Base-by-base conservation (phyloP, 2,113 vertebrate genomes). In the Lathamus discolor region DNA sequence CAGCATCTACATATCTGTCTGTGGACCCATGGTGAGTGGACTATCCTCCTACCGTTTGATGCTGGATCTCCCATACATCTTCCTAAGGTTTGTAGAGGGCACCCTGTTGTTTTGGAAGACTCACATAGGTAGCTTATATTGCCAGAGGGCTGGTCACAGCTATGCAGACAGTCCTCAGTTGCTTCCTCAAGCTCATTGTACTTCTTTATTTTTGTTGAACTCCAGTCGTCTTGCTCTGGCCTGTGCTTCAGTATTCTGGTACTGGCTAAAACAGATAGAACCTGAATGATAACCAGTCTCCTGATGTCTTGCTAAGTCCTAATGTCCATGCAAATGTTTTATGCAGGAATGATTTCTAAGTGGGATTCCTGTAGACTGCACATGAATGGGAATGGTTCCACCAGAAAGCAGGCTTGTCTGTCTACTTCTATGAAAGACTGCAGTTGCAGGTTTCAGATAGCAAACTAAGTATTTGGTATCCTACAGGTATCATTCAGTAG, bases 21-120 rank as follows among this genome's bases (percentile, higher is more conserved):
- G 0, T 15, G 29, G 43, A 13, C 28, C 0, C 2, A 2, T n/a
- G 44, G 14, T 44, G 48, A 89, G 28, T 7, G 48, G 35, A 27
- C 54, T 67, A 39, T 69, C 23, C 7, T 75, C 29, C 67, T 90
- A 28, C 52, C 79, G 44, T 20, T n/a, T 80, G 54, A 62, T 74
- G 27, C 44, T 73, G n/a, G 25, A 35, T 73, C 29, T 70, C 13
- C 29, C 4, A 23, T 27, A 18, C 1, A 10, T 28, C 52, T 76
- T 90, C 37, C 63, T 79, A 61, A 83, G 54, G 27, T 12, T 1
- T 29, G 39, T 29, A 35, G 41, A 28, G 48, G 9, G 14, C 39
- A 33, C 8, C 41, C 44, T 48, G 11, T 49, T 83, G 28, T 51
- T 91, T 75, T 78, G 69, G 51, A 87, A 78, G 55, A 10, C 41